These are phyloP conservation scores for Noctua fimbriata DNA, from an alignment of 2,888 invertebrate genomes.

Conservation along the genomic window DNA sequence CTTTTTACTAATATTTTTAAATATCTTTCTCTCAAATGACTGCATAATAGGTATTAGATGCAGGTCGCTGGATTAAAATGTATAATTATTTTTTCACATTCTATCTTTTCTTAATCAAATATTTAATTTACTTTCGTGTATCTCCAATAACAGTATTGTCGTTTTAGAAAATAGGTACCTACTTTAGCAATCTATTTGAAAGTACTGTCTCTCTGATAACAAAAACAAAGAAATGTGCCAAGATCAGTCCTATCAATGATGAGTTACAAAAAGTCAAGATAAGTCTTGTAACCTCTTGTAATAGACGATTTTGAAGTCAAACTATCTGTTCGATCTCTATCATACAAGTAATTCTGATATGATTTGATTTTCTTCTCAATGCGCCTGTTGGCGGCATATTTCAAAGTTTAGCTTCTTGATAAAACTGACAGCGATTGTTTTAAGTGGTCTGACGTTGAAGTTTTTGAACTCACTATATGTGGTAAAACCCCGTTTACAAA, in stretches of 20 bases:
- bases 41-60: background rate
- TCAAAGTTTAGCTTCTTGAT: slow-evolving; percentile 27
- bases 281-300: slow-evolving; percentile 19
- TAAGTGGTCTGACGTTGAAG: slow-evolving; percentile 6
- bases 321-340: slow-evolving; percentile 29
- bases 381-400: slow-evolving; percentile 18
- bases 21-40: background rate
- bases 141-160: background rate
- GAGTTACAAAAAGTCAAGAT: slow-evolving; percentile 33
- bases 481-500: background rate
- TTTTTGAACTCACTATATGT: background rate
- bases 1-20: background rate
- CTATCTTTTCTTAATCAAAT: background rate
- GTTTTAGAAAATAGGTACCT: background rate
- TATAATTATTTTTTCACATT: background rate
- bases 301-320: slow-evolving; percentile 17
- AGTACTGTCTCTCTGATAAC: background rate
- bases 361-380: slow-evolving; percentile 44
- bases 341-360: slow-evolving; percentile 36
- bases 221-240: slow-evolving; percentile 7
- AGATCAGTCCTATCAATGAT: slow-evolving; percentile 19
- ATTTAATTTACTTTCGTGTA: background rate
- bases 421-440: slow-evolving; percentile 32
- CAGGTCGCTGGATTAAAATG: background rate
- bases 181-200: background rate